Evolutionary conservation across 2,113 vertebrate species (phyloP), one percentile per base, ranked within the genome.

Genomic region (Ibidorhyncha struthersii): DNA sequence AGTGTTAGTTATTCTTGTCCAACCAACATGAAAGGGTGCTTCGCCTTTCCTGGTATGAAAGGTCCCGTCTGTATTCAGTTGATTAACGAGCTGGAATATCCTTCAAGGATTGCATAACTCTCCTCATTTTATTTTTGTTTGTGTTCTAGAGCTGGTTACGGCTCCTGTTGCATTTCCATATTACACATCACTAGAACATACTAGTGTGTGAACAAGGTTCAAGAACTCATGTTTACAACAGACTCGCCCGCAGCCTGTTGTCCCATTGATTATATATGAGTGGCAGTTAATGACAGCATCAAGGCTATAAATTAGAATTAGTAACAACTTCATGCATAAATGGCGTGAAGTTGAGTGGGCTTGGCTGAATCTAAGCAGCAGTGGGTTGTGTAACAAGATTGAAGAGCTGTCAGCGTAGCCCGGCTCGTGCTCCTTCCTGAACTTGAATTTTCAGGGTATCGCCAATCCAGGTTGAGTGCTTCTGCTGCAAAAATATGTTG

Each of bases 61-160:
- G 73, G 58, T 91, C 67, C 59, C 96, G 74, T 93, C 86, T 62
- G 71, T 79, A 66, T 74, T 84, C 79, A 29, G 23, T 58, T 94
- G 94, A 96, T 96, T 88, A 86, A 94, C 10, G 65, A 89, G 82
- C 82, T 94, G 94, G 96, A 86, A 83, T 92, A 97, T 63, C 88
- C 86, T 95, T 90, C 87, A 93, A 61, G 84, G 92, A 66, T 96
- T 97, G 78, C 76, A 70, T 97, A 96, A 96, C 71, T 92, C 55
- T 55, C 56, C 82, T 92, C 27, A 10, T 79, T 92, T 92, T 96
- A 85, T 84, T 96, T 95, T 89, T 97, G 92, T 91, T 95, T 92
- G 49, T 91, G 63, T 93, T 83, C 67, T 88, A 82, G 26, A 69
- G 81, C 78, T 86, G 78, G 71, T 86, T 91, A 36, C 10, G 1